These are phyloP conservation scores for Poeciliopsis paucimaculata DNA, from an alignment of 2,797 vertebrate species.

Conservation along the genomic window DNA sequence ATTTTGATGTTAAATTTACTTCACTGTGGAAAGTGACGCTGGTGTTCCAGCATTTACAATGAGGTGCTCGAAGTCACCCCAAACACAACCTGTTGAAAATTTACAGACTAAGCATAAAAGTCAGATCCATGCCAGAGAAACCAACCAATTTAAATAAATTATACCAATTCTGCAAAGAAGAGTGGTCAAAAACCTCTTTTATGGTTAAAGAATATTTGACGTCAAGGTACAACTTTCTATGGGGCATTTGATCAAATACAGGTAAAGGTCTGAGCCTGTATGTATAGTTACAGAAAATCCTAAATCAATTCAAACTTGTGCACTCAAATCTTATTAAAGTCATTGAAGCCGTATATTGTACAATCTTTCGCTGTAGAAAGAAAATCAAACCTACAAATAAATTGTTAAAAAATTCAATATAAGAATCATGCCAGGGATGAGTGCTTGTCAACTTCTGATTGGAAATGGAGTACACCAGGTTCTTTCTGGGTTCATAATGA, in stretches of 20 bases:
- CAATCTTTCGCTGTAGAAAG: not conserved
- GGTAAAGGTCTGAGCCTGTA: not conserved
- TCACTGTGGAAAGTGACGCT: not conserved
- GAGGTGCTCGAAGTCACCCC: not conserved
- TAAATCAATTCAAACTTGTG: not conserved
- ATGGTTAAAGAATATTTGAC: not conserved
- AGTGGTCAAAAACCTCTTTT: not conserved
- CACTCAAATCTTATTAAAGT: not conserved
- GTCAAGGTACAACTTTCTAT: not conserved
- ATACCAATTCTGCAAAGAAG: not conserved
- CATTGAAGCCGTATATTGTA: not conserved
- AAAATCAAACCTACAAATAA: not conserved
- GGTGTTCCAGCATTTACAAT: not conserved
- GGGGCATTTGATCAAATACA: not conserved
- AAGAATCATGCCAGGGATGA: not conserved
- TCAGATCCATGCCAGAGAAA: not conserved
- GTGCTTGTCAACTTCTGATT: not conserved
- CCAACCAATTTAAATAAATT: not conserved
- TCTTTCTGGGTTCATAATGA: slow-evolving; percentile 14
- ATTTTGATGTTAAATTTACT: not conserved
- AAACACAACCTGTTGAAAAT: not conserved
- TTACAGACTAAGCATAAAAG: not conserved
- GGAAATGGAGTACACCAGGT: slow-evolving; percentile 1
- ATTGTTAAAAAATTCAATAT: not conserved
- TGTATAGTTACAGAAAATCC: not conserved